Conservation (phyloP, 2,888 invertebrate species). For the Apodemia zela region DNA sequence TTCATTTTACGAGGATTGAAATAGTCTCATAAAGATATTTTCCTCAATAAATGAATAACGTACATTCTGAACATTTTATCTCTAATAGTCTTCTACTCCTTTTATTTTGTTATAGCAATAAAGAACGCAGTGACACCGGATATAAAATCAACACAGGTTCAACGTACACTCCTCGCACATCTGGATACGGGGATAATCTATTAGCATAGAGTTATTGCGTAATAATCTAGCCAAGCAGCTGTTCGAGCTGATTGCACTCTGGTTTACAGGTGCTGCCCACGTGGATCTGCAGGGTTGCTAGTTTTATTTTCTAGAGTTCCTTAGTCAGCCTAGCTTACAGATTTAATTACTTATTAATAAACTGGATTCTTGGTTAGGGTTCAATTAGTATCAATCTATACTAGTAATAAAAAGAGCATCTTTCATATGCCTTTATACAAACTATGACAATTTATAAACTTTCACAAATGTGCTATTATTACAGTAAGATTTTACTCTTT, state of each 20-base stretch:
- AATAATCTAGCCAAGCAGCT: slow-evolving; percentile 71
- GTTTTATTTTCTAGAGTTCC: slow-evolving; percentile 23
- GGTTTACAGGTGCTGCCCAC: slow-evolving; percentile 70
- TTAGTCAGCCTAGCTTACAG: too few species aligned
- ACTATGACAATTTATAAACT: too few species aligned
- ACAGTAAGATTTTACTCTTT: too few species aligned
- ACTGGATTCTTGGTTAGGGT: too few species aligned
- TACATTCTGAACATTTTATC: neutral
- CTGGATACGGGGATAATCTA: slow-evolving; percentile 59
- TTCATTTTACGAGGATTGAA: too few species aligned
- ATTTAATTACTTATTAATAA: too few species aligned
- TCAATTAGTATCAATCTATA: too few species aligned
- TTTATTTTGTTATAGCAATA: slow-evolving; percentile 1
- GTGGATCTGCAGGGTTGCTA: slow-evolving; percentile 57
- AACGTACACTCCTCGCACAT: slow-evolving; percentile 55
- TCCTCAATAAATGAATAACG: neutral
- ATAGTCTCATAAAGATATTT: too few species aligned
- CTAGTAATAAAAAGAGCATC: too few species aligned
- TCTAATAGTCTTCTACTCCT: neutral
- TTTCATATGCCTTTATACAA: too few species aligned
- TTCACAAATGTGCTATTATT: too few species aligned
- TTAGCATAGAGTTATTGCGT: slow-evolving; percentile 67
- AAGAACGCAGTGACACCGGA: slow-evolving; percentile 16
- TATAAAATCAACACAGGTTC: slow-evolving; percentile 60
- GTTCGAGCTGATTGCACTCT: slow-evolving; percentile 69